phyloP scores from a whole-genome alignment of 2,888 invertebrate genomes.

The Lymantria monacha region DNA sequence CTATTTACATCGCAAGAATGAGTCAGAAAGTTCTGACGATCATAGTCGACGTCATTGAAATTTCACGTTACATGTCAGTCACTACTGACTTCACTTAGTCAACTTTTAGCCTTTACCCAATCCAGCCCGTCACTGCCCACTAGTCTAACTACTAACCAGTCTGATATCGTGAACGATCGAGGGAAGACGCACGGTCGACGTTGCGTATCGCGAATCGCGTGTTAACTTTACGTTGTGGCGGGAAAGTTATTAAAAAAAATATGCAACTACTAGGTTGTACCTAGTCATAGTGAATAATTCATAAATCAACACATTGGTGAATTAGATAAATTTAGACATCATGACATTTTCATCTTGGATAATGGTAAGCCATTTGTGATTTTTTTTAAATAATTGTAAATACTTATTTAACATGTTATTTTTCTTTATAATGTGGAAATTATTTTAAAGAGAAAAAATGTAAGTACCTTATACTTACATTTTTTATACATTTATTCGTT shows the following conservation, averaged over 20 bases:
- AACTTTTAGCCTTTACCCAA: conserved; percentile 7
- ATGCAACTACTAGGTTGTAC: conserved; percentile 8
- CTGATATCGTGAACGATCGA: conserved; percentile 44
- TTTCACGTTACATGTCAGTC: background rate
- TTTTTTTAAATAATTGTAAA: background rate
- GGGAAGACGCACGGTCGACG: conserved; percentile 42
- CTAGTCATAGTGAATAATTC: conserved; percentile 34
- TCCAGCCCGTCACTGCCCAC: conserved; percentile 21
- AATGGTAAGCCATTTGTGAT: conserved; percentile 39
- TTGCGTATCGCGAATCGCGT: conserved; percentile 47
- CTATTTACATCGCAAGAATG: too few relatives aligned
- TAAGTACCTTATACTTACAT: too few relatives aligned
- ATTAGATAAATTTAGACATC: conserved; percentile 19
- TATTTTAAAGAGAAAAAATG: background rate
- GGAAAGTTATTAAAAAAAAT: conserved; percentile 43
- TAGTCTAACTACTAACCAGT: conserved; percentile 40
- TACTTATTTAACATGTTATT: background rate
- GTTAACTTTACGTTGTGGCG: conserved; percentile 69
- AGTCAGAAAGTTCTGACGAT: too few relatives aligned
- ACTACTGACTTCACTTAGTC: background rate
- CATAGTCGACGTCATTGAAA: too few relatives aligned
- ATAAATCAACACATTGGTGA: conserved; percentile 10
- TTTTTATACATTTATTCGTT: too few relatives aligned
- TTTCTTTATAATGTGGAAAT: background rate
- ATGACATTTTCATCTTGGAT: conserved; percentile 53